Base-by-base conservation (phyloP, 2,888 invertebrate genomes). In the Cactoblastis cactorum region DNA sequence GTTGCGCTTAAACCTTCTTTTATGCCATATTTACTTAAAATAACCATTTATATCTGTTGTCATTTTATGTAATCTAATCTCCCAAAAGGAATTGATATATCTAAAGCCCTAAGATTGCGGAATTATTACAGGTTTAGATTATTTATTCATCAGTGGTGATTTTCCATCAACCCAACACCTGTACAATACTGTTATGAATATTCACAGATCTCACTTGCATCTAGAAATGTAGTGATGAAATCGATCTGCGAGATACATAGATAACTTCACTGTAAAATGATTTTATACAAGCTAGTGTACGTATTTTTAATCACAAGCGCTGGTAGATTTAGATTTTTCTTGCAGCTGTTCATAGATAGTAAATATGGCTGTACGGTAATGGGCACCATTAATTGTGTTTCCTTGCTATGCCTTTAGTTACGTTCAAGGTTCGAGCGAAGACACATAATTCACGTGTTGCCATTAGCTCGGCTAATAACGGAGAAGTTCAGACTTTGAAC, bases 351-450 rank as follows among this genome's bases (percentile, higher is more conserved):
- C 60, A 55, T 55, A 55, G 63, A 63, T 58, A 63, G 63, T 68
- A 66, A 58, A 58, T 62, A 59, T 64, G 63, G 28, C 28, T 64
- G 65, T 41, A 71, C 73, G 75, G 75, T 72, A 69, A 77, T 77
- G 71, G 63, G 63, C 72, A 62, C 63, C 52, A 52, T 52, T 63
- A 59, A 72, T 67, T 69, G 65, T 65, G 64, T 73, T 75, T 69
- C 67, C 71, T 67, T 71, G 64, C 65, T 63, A 65, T 68, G 62
- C 67, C 61, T 69, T 69, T 69, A 68, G 61, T 59, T 69, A 58
- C 56, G 57, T 68, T 64, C 62, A 65, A 55, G 56, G 63, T 57
- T 65, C 54, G 61, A 62, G 60, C 62, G 55, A 65, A 63, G 59
- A 50, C 53, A 54, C 61, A 63, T 69, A 67, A 67, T 63, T 71